Evolutionary conservation across 1,140 invertebrate species (phyloP), one percentile per base, ranked within the genome.

Genomic region (Caenorhabditis brenneri): DNA sequence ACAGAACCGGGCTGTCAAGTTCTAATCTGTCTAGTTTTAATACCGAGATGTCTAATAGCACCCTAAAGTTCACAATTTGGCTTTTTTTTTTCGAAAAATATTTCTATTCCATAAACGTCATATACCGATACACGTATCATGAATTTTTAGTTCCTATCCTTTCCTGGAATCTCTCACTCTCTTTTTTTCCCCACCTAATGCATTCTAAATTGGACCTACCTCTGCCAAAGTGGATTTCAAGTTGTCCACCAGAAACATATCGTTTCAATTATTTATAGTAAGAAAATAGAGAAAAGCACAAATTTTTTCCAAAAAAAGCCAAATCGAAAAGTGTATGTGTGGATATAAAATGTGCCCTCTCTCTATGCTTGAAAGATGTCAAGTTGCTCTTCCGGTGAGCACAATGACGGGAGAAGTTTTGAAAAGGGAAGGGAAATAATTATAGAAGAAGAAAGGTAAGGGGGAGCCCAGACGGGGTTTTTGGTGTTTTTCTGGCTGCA

Each of bases 311-410:
- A 42, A 42, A 42, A 42, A 42, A 42, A 12, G 39, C 12, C 5
- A 42, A 42, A 5, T 42, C 12, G 22, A 10, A 55, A 51, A 51
- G 15, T 51, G 2, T 55, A 27, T n/a, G 53, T 2, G 19, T 19
- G n/a, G 22, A 51, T 1, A 51, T 51, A n/a, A 51, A n/a, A n/a
- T 16, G 49, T 51, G 49, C 49, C n/a, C 49, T n/a, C 7, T n/a
- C 15, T n/a, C n/a, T 0, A 2, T n/a, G 0, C 48, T 51, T n/a
- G 9, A 29, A 58, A 58, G 53, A 12, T 9, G 65, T 74, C 65
- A 74, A 31, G 9, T 74, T 39, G 36, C 36, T 39, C 65, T 74
- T 74, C 65, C 65, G 65, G 65, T 74, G 65, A 74, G 36, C 65
- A 74, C 65, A 74, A 74, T 74, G 65, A 74, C 65, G 65, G 46